Conservation (phyloP, 1,140 invertebrate genomes). For the Goniozus legneri region DNA sequence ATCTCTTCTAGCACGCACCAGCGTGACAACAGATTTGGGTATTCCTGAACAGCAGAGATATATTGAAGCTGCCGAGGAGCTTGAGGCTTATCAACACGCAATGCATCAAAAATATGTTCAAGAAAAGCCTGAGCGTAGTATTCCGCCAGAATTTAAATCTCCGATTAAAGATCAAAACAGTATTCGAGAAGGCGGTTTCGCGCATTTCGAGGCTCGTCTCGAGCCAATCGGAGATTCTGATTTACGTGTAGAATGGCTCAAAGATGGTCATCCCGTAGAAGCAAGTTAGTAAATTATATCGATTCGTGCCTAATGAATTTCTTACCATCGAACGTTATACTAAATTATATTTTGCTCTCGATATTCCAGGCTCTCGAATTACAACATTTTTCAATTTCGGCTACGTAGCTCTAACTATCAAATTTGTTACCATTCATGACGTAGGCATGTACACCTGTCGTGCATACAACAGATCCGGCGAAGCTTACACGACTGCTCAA, state of each 20-base stretch:
- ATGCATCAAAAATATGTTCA: slow-evolving; percentile 71
- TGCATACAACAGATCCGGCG: slow-evolving; percentile 83
- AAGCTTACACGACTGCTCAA: slow-evolving; percentile 84
- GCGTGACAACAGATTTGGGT: slow-evolving; percentile 80
- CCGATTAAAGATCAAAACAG: slow-evolving; percentile 86
- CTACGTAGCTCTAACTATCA: slow-evolving; percentile 93
- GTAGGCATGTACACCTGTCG: slow-evolving; percentile 88
- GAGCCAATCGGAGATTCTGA: slow-evolving; percentile 90
- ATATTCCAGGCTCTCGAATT: slow-evolving; percentile 73
- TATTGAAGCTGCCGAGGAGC: slow-evolving; percentile 87
- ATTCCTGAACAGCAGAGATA: slow-evolving; percentile 90
- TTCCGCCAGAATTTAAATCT: slow-evolving; percentile 87
- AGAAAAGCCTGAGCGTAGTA: slow-evolving; percentile 72
- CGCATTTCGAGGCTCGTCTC: slow-evolving; percentile 92
- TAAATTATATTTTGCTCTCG: too few species aligned
- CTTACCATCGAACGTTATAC: too few species aligned
- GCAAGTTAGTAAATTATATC: slow-evolving; percentile 60
- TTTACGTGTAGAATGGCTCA: slow-evolving; percentile 92
- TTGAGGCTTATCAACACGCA: slow-evolving; percentile 85
- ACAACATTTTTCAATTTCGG: slow-evolving; percentile 96
- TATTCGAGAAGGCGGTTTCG: slow-evolving; percentile 88
- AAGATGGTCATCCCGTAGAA: slow-evolving; percentile 86
- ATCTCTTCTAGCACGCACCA: slow-evolving; percentile 60
- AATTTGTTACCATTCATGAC: slow-evolving; percentile 86
- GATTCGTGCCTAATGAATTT: not conserved